Conservation (phyloP, 2,888 invertebrate species). For the Steinernema carpocapsae region DNA sequence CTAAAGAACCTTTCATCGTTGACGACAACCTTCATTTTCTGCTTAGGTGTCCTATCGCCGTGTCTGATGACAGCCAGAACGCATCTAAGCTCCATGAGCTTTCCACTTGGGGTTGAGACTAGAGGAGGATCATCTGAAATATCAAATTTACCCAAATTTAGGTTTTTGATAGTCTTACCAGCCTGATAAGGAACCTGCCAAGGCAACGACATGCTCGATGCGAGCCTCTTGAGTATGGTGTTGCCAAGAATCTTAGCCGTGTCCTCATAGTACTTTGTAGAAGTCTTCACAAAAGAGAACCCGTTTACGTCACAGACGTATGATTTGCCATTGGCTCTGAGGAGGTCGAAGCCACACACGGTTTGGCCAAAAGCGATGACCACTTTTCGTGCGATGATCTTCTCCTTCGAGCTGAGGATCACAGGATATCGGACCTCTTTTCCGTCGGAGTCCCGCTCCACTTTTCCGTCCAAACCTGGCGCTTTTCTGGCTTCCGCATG, state of each 20-base stretch:
- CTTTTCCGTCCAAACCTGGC: slow-evolving; percentile 87
- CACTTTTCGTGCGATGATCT: slow-evolving; percentile 94
- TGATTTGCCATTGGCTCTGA: slow-evolving; percentile 94
- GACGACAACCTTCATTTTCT: slow-evolving; percentile 89
- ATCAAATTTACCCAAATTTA: slow-evolving; percentile 10
- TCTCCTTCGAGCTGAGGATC: slow-evolving; percentile 93
- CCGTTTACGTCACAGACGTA: slow-evolving; percentile 99
- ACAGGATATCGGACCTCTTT: slow-evolving; percentile 97
- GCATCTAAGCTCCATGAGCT: slow-evolving; percentile 91
- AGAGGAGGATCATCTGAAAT: slow-evolving; percentile 92
- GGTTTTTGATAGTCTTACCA: slow-evolving; percentile 38
- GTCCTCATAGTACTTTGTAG: slow-evolving; percentile 99
- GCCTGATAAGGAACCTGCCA: slow-evolving; percentile 93
- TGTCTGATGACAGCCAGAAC: slow-evolving; percentile 96
- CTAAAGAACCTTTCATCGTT: slow-evolving; percentile 78
- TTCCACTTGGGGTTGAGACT: slow-evolving; percentile 96
- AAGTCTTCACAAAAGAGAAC: slow-evolving; percentile 99
- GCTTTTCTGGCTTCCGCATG: slow-evolving; percentile 95
- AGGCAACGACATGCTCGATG: slow-evolving; percentile 92
- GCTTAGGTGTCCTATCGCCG: slow-evolving; percentile 97
- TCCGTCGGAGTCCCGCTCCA: slow-evolving; percentile 86
- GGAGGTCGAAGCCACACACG: slow-evolving; percentile 96
- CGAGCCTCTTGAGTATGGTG: slow-evolving; percentile 91
- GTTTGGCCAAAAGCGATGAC: slow-evolving; percentile 83
- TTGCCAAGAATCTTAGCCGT: slow-evolving; percentile 97